Percentiles rank a stretch among this genome's conserved stretches.
These are phyloP conservation scores for Drosophila santomea DNA, from an alignment of 1,140 invertebrate genomes.

Conservation along the genomic window DNA sequence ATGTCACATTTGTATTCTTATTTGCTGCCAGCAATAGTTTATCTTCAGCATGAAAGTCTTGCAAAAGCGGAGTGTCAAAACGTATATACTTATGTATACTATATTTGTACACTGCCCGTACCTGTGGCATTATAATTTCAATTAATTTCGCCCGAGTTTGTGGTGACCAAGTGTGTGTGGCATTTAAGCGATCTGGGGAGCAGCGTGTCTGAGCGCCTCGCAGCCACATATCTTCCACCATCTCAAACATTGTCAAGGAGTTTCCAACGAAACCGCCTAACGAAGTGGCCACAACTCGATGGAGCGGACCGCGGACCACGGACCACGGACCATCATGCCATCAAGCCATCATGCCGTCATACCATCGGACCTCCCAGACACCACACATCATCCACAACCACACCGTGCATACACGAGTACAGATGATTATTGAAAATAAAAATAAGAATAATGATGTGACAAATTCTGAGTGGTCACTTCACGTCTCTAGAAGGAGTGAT, in stretches of 20 bases:
- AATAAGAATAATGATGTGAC: conserved; percentile 82
- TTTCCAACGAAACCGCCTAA: conserved; percentile 72
- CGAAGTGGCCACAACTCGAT: conserved; percentile 54
- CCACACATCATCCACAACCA: conserved; percentile 14
- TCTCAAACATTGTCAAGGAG: conserved; percentile 74
- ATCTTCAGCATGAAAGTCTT: neutral
- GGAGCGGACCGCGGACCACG: too few relatives aligned
- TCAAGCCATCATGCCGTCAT: too few relatives aligned
- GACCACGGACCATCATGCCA: too few relatives aligned
- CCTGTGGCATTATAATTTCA: neutral
- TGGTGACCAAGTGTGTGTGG: conserved; percentile 24
- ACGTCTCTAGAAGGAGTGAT: conserved; percentile 35
- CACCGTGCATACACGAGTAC: conserved; percentile 46
- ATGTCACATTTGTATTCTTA: too few relatives aligned
- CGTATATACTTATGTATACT: neutral
- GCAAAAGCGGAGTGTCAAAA: neutral
- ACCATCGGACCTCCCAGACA: conserved; percentile 48
- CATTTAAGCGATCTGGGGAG: neutral
- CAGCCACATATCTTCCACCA: conserved; percentile 33
- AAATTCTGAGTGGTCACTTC: conserved; percentile 79
- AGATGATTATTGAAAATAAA: conserved; percentile 80
- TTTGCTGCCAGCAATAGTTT: too few relatives aligned
- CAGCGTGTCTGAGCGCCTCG: conserved; percentile 2
- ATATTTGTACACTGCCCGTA: neutral
- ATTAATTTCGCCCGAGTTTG: conserved; percentile 3